These are phyloP conservation scores for Brachyrhaphis roseni DNA, from an alignment of 2,797 vertebrate species.

Conservation along the genomic window DNA sequence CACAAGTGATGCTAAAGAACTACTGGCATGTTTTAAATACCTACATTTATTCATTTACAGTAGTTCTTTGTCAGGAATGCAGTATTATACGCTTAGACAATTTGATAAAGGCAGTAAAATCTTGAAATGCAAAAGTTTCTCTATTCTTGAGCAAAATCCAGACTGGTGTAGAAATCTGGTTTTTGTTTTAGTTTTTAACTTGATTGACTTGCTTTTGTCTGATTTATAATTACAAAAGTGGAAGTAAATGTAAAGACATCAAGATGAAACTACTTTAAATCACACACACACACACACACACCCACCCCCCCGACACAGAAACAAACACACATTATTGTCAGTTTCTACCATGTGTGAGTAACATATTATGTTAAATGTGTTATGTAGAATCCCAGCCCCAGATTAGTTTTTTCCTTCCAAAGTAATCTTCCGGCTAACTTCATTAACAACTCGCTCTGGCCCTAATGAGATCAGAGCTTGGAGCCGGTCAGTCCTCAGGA, in stretches of 20 bases:
- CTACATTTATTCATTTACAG: neutral
- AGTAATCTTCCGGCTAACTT: neutral
- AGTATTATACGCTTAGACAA: neutral
- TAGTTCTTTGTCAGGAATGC: neutral
- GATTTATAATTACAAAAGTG: neutral
- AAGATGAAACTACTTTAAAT: neutral
- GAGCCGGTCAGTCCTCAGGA: conserved; percentile 21
- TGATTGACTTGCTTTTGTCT: neutral
- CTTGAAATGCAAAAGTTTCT: too few relatives aligned
- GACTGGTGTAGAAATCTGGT: neutral
- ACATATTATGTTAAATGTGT: neutral
- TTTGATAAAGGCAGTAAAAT: neutral
- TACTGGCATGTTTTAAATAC: neutral
- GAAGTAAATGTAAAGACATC: neutral
- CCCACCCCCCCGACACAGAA: too few relatives aligned
- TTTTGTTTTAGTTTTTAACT: neutral
- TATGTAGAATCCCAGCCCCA: neutral
- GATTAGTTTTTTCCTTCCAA: neutral
- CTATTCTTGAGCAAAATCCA: neutral
- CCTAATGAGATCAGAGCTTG: conserved; percentile 33
- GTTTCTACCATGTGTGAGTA: neutral
- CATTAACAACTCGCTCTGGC: neutral
- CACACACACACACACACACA: neutral
- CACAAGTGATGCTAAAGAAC: neutral
- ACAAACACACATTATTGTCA: neutral